These are phyloP conservation scores for Himalopsyche phryganea DNA, from an alignment of 1,140 invertebrate genomes.

Conservation along the genomic window DNA sequence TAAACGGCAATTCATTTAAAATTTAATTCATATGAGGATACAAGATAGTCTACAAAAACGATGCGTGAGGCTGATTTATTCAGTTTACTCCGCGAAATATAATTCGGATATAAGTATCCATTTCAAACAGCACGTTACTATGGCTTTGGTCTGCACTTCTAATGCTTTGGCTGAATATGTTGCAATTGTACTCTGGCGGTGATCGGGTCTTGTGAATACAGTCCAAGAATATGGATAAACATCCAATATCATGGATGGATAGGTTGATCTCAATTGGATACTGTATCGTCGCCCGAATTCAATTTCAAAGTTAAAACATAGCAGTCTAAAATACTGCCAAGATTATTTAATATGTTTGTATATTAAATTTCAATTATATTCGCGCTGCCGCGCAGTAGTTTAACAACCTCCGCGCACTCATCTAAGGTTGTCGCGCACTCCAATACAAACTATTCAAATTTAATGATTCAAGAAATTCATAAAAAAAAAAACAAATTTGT, in stretches of 20 bases:
- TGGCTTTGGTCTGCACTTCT: conserved; percentile 42
- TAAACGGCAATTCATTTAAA: too few species aligned
- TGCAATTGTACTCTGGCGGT: conserved; percentile 28
- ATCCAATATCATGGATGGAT: conserved; percentile 66
- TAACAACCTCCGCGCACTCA: too few species aligned
- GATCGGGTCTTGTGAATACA: conserved; percentile 51
- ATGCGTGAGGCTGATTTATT: conserved; percentile 53
- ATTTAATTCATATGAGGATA: conserved; percentile 55
- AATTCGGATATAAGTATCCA: conserved; percentile 59
- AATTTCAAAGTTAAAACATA: conserved; percentile 51
- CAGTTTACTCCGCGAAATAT: conserved; percentile 53
- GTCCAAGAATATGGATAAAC: conserved; percentile 59
- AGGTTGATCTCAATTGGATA: conserved; percentile 44
- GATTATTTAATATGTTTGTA: conserved; percentile 45
- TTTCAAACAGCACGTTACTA: conserved; percentile 51
- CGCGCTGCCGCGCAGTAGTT: too few species aligned
- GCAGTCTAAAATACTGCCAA: conserved; percentile 51
- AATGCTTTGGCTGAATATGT: conserved; percentile 40
- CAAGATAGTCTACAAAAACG: conserved; percentile 56
- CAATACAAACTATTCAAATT: too few species aligned
- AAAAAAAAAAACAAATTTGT: too few species aligned
- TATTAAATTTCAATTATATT: too few species aligned
- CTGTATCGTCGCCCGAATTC: conserved; percentile 34
- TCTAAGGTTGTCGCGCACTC: too few species aligned
- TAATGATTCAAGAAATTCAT: too few species aligned